Conservation (phyloP, 2,797 vertebrate species). For the Onychomys leucogaster region DNA sequence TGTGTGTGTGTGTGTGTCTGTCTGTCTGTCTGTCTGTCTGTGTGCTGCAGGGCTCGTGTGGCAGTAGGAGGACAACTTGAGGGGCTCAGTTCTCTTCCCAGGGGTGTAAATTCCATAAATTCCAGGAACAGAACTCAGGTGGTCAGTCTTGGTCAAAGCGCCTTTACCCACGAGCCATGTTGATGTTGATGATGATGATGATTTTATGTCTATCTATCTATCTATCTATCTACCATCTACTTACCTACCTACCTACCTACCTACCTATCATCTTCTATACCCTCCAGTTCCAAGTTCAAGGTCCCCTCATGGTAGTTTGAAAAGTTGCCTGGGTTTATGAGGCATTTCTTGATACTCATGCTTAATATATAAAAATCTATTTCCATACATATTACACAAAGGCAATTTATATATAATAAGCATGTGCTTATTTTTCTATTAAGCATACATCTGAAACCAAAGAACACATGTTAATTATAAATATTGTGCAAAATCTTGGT, state of each 20-base stretch:
- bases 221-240: background rate
- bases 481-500: background rate
- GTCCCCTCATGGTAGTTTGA: background rate
- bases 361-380: background rate
- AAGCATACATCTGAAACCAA: slow-evolving; percentile 15
- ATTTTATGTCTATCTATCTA: background rate
- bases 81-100: background rate
- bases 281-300: background rate
- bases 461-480: background rate
- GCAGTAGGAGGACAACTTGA: too few species aligned
- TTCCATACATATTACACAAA: background rate
- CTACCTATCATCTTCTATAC: background rate
- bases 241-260: background rate
- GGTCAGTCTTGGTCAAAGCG: background rate
- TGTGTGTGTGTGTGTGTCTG: background rate
- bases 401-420: background rate
- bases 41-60: too few species aligned
- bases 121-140: background rate
- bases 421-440: background rate
- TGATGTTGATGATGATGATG: background rate
- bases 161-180: background rate
- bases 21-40: too few species aligned
- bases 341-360: background rate
- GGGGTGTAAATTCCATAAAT: background rate
- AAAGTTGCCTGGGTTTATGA: background rate